Evolutionary conservation across 2,113 vertebrate genomes (phyloP).

Genomic region (Rissa tridactyla): DNA sequence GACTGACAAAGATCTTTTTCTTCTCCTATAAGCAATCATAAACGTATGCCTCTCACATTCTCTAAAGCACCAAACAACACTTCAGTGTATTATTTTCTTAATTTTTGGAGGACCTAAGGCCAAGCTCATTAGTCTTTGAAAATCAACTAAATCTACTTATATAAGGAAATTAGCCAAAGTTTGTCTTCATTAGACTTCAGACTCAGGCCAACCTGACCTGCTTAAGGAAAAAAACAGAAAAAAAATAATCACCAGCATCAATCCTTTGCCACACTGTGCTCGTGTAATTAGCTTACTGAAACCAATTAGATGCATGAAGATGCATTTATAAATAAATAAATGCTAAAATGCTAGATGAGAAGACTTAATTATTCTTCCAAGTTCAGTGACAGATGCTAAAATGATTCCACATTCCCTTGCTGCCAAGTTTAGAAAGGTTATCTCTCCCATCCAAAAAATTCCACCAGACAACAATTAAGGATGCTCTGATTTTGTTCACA

Average conservation of each 20-base stretch:
- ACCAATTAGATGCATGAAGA: slow-evolving; percentile 5
- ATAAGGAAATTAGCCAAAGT: slow-evolving; percentile 8
- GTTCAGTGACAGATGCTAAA: neutral
- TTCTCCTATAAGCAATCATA: neutral
- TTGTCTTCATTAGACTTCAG: slow-evolving; percentile 13
- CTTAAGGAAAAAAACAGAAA: neutral
- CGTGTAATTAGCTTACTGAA: slow-evolving; percentile 33
- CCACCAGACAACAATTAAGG: neutral
- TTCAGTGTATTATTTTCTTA: neutral
- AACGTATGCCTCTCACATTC: neutral
- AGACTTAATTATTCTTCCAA: slow-evolving; percentile 32
- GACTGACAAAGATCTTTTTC: neutral
- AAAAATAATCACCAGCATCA: slow-evolving; percentile 2
- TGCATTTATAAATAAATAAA: slow-evolving; percentile 22
- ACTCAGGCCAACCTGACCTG: neutral
- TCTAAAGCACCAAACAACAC: neutral
- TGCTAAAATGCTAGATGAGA: neutral
- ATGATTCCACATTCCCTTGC: neutral
- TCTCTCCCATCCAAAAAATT: neutral
- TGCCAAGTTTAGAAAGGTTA: neutral
- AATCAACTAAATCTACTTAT: neutral
- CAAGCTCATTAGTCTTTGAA: slow-evolving; percentile 5
- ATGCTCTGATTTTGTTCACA: neutral
- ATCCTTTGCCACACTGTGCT: neutral
- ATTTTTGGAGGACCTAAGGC: neutral